These are phyloP conservation scores for Agriopis aurantiaria DNA, from an alignment of 2,888 invertebrate species.

Conservation along the genomic window DNA sequence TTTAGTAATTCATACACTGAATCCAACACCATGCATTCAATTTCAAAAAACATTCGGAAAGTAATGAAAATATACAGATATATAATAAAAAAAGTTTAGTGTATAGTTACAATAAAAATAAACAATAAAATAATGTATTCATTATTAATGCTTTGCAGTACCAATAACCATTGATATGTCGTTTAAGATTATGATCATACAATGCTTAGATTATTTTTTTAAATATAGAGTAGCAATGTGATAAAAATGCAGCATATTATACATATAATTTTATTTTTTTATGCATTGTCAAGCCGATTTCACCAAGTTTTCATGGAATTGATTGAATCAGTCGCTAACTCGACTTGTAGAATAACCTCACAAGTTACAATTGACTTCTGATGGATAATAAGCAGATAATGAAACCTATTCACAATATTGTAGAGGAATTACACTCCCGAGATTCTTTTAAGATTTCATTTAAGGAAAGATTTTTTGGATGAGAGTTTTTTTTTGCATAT, in stretches of 20 bases:
- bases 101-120: conserved; percentile 6
- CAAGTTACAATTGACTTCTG: too few species aligned
- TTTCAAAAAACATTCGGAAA: conserved; percentile 10
- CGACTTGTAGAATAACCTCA: too few species aligned
- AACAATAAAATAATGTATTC: conserved; percentile 45
- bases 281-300: conserved; percentile 14
- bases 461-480: too few species aligned
- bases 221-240: conserved; percentile 19
- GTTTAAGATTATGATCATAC: neutral
- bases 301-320: conserved; percentile 17
- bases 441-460: too few species aligned
- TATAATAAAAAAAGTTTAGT: conserved; percentile 20
- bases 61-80: conserved; percentile 7
- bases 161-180: conserved; percentile 15
- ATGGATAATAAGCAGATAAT: too few species aligned
- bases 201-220: conserved; percentile 12
- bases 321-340: neutral
- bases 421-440: too few species aligned
- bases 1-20: conserved; percentile 11
- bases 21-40: conserved; percentile 26
- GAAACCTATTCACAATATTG: too few species aligned
- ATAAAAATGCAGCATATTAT: conserved; percentile 9
- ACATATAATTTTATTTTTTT: conserved; percentile 1
- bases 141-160: conserved; percentile 42
- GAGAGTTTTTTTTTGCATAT: too few species aligned